These are phyloP conservation scores for Phyllotreta striolata DNA, from an alignment of 2,888 invertebrate genomes.

Conservation along the genomic window DNA sequence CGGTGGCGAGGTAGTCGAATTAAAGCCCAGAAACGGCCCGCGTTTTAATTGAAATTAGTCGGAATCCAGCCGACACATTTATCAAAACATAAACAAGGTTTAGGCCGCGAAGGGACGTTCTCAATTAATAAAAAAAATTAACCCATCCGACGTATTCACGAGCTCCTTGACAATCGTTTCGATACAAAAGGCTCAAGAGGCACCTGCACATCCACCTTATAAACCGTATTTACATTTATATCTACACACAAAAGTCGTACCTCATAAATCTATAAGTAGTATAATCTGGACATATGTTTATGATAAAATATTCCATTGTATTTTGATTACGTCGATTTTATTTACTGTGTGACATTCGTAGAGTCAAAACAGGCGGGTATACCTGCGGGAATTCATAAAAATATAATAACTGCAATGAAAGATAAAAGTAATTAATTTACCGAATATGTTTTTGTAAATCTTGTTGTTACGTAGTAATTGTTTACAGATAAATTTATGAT, in stretches of 20 bases:
- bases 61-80: too few species aligned
- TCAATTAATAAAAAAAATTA: slow-evolving; percentile 29
- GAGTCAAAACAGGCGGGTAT: neutral
- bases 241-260: slow-evolving; percentile 27
- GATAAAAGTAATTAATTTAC: too few species aligned
- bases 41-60: too few species aligned
- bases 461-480: too few species aligned
- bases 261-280: slow-evolving; percentile 38
- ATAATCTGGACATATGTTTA: slow-evolving; percentile 41
- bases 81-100: slow-evolving; percentile 11
- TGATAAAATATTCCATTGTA: slow-evolving; percentile 39
- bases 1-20: too few species aligned
- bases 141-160: slow-evolving; percentile 28
- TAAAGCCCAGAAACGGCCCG: too few species aligned
- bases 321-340: slow-evolving; percentile 36
- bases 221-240: slow-evolving; percentile 19
- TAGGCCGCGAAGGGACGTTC: slow-evolving; percentile 11
- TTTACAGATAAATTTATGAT: too few species aligned
- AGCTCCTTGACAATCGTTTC: slow-evolving; percentile 37
- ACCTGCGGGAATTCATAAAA: too few species aligned
- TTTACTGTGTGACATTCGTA: slow-evolving; percentile 28
- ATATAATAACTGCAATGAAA: too few species aligned
- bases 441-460: too few species aligned
- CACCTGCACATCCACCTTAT: slow-evolving; percentile 21
- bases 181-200: slow-evolving; percentile 33